These are phyloP conservation scores for Drosophila siamana DNA, from an alignment of 2,888 invertebrate species.

Conservation along the genomic window DNA sequence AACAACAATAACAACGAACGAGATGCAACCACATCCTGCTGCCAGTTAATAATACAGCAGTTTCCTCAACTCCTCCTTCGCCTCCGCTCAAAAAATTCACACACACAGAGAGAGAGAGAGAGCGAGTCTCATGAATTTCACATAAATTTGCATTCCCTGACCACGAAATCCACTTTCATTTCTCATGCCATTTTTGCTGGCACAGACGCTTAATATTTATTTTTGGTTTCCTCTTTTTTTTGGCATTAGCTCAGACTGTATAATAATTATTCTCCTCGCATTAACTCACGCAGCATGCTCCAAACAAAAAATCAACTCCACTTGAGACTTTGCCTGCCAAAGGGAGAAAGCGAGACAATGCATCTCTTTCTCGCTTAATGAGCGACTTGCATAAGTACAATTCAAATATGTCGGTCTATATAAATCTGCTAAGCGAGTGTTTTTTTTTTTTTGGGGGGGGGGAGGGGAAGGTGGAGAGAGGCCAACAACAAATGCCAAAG, in stretches of 20 bases:
- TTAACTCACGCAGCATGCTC: too few relatives aligned
- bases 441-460: too few relatives aligned
- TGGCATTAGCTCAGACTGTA: constrained; percentile 38
- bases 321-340: constrained; percentile 59
- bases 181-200: neutral
- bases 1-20: neutral
- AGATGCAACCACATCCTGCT: constrained; percentile 25
- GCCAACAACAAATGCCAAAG: constrained; percentile 37
- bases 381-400: constrained; percentile 33
- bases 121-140: constrained; percentile 1
- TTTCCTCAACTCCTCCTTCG: neutral
- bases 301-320: constrained; percentile 53
- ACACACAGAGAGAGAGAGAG: too few relatives aligned
- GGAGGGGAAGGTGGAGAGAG: too few relatives aligned
- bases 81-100: neutral
- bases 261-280: constrained; percentile 47
- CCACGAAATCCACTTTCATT: constrained; percentile 11
- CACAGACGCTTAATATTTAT: neutral
- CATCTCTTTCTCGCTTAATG: constrained; percentile 32
- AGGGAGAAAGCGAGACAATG: neutral
- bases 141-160: constrained; percentile 35
- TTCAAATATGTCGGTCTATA: neutral
- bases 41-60: constrained; percentile 26
- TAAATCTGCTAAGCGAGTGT: constrained; percentile 21
- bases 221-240: neutral